These are phyloP conservation scores for Halcyon malimbica DNA, from an alignment of 2,113 vertebrate genomes.

Conservation along the genomic window DNA sequence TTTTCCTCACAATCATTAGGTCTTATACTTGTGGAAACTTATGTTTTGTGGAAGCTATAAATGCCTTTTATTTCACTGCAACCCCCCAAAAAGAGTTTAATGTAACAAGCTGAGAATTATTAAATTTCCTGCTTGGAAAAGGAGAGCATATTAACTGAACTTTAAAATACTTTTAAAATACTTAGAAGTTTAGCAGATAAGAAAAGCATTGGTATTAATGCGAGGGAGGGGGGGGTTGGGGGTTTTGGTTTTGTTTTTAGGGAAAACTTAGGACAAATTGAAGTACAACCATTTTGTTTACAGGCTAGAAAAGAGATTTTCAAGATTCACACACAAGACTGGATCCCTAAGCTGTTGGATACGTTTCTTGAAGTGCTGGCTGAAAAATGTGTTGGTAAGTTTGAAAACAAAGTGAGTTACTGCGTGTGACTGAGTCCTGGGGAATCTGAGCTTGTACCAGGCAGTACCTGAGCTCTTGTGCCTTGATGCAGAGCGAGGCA, in stretches of 20 bases:
- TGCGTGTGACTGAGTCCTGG: accelerated
- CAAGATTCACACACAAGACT: conserved; percentile 91
- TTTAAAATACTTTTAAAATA: not conserved
- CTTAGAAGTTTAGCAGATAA: not conserved
- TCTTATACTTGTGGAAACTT: not conserved
- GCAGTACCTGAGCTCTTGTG: no score
- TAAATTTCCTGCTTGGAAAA: not conserved
- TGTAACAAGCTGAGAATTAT: not conserved
- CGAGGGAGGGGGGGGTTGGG: accelerated
- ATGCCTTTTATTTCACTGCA: no score
- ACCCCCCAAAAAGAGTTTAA: not conserved
- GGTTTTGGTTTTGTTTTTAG: not conserved
- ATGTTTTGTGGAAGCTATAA: not conserved
- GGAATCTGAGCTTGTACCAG: accelerated
- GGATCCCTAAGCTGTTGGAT: conserved; percentile 85
- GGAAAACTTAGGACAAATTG: not conserved
- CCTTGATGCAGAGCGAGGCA: accelerated
- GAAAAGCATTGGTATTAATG: not conserved
- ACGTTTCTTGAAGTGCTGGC: conserved; percentile 89
- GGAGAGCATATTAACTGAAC: not conserved
- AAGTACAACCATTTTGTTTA: conserved; percentile 1
- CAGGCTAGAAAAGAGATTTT: conserved; percentile 93
- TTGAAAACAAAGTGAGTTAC: not conserved
- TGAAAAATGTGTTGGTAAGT: conserved; percentile 91
- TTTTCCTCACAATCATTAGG: not conserved